Evolutionary conservation across 2,888 invertebrate species (phyloP).

Genomic region (Gastrophysa polygoni): DNA sequence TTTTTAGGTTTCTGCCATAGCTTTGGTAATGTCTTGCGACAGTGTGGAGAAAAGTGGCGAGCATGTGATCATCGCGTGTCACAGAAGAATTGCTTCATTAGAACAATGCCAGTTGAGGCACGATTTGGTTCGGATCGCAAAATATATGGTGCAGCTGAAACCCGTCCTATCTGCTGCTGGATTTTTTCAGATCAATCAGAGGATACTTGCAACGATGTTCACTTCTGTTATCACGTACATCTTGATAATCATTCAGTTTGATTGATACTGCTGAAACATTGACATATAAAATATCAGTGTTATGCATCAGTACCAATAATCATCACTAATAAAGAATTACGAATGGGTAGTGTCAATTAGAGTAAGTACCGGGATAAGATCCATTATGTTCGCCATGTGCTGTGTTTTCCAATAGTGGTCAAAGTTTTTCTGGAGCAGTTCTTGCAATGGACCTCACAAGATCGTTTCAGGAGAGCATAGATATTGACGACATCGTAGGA

Average conservation of each 20-base stretch:
- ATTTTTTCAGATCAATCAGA: constrained; percentile 28
- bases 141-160: constrained; percentile 21
- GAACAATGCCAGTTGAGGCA: constrained; percentile 13
- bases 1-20: constrained; percentile 21
- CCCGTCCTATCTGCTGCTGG: constrained; percentile 28
- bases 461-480: no score
- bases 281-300: no score
- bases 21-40: constrained; percentile 24
- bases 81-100: not conserved
- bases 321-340: no score
- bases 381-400: no score
- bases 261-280: no score
- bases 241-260: constrained; percentile 28
- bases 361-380: no score
- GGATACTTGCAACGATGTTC: constrained; percentile 16
- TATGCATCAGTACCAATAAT: no score
- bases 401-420: no score
- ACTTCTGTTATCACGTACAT: constrained; percentile 21
- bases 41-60: constrained; percentile 22
- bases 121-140: constrained; percentile 16
- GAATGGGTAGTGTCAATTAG: no score
- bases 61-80: constrained; percentile 22
- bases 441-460: no score
- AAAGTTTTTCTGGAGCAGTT: no score
- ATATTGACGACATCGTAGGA: no score